A percentile compares a stretch with the other conserved stretches of the same genome.
Conservation (phyloP, 2,113 vertebrate genomes). For the Typhlomys cinereus region DNA sequence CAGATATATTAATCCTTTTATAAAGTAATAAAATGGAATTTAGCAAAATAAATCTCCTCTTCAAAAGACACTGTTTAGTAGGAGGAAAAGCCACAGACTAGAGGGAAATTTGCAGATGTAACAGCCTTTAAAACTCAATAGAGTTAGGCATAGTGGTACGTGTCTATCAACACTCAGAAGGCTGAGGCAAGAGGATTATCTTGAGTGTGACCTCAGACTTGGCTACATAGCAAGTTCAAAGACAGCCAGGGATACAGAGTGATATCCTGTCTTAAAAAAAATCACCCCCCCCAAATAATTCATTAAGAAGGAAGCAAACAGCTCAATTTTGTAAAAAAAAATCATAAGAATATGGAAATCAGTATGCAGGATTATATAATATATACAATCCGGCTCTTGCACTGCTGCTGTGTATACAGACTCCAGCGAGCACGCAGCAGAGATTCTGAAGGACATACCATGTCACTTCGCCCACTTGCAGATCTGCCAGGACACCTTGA, state of each 20-base stretch:
- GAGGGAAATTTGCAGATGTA: neutral
- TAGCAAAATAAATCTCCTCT: neutral
- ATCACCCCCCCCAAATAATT: neutral
- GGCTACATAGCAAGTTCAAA: neutral
- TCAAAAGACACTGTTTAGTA: neutral
- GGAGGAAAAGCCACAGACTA: neutral
- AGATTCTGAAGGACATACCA: neutral
- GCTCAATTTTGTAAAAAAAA: neutral
- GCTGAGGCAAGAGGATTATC: neutral
- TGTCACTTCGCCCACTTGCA: no score
- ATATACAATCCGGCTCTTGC: no score
- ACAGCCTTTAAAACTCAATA: neutral
- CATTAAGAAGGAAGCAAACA: neutral
- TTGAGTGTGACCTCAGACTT: neutral
- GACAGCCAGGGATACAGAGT: neutral
- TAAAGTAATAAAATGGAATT: conserved; percentile 28
- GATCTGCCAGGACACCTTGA: neutral
- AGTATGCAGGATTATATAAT: no score
- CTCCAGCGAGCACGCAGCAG: neutral
- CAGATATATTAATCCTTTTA: neutral
- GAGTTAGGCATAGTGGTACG: no score
- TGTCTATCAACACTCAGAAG: neutral
- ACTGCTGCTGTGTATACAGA: no score
- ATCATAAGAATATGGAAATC: neutral
- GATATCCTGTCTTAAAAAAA: neutral